phyloP scores from a whole-genome alignment of 2,888 invertebrate species.

The Mythimna pallens region DNA sequence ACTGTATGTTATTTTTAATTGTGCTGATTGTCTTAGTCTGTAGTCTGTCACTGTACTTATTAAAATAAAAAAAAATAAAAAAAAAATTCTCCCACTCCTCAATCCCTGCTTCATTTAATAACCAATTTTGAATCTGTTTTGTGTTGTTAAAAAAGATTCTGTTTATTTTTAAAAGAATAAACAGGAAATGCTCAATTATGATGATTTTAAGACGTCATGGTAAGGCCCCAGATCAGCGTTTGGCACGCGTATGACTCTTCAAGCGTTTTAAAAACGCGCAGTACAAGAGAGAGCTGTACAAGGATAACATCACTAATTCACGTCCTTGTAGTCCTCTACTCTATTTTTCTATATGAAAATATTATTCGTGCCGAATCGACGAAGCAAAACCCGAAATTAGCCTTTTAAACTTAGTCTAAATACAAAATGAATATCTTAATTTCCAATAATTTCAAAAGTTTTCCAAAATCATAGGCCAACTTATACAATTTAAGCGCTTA shows the following conservation, averaged over 20 bases:
- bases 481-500: conserved; percentile 43
- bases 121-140: too few relatives aligned
- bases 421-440: conserved; percentile 28
- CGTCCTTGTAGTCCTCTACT: background rate
- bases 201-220: too few relatives aligned
- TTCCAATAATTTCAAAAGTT: conserved; percentile 20
- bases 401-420: conserved; percentile 32
- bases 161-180: too few relatives aligned
- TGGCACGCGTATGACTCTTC: background rate
- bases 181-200: too few relatives aligned
- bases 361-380: background rate
- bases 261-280: background rate
- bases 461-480: conserved; percentile 36
- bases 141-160: too few relatives aligned
- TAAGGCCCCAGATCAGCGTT: conserved; percentile 1
- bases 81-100: too few relatives aligned
- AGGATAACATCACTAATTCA: background rate
- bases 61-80: too few relatives aligned
- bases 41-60: too few relatives aligned
- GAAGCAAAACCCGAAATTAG: background rate
- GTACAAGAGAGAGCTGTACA: background rate
- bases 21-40: too few relatives aligned
- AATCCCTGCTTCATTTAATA: too few relatives aligned
- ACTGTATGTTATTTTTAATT: too few relatives aligned
- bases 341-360: background rate